These are phyloP conservation scores for Chironex yamaguchii DNA, from an alignment of 30 jellyfish, hydroid and myxozoan genomes.

Conservation along the genomic window DNA sequence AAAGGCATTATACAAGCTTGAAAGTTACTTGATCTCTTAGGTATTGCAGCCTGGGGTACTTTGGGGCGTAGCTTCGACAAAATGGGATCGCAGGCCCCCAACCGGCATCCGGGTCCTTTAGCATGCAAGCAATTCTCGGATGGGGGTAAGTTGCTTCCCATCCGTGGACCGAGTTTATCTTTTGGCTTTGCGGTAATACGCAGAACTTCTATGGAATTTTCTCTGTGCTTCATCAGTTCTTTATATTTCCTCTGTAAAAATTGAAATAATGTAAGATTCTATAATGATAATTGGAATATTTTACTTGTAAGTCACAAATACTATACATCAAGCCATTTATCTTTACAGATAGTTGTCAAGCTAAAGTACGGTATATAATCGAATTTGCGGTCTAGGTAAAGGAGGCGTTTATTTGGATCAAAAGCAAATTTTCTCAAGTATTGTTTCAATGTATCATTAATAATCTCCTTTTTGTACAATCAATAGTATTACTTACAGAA, in stretches of 20 bases:
- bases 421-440: no score
- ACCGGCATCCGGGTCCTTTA: background rate
- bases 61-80: constrained; percentile 42
- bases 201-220: background rate
- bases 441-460: no score
- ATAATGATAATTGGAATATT: no score
- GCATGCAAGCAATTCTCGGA: background rate
- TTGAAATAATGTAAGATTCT: no score
- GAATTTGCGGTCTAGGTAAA: no score
- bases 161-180: constrained; percentile 12
- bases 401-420: no score
- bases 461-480: no score
- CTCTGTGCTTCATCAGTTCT: background rate
- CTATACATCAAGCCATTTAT: no score
- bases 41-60: constrained; percentile 70
- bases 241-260: background rate
- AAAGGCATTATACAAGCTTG: constrained; percentile 68
- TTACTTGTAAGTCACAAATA: no score
- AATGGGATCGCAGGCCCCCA: background rate
- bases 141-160: constrained; percentile 23
- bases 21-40: constrained; percentile 29
- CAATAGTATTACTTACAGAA: no score
- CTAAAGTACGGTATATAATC: no score
- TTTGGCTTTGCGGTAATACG: background rate
- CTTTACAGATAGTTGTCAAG: no score